Conservation (phyloP, 1,140 invertebrate genomes). For the Pantala flavescens region DNA sequence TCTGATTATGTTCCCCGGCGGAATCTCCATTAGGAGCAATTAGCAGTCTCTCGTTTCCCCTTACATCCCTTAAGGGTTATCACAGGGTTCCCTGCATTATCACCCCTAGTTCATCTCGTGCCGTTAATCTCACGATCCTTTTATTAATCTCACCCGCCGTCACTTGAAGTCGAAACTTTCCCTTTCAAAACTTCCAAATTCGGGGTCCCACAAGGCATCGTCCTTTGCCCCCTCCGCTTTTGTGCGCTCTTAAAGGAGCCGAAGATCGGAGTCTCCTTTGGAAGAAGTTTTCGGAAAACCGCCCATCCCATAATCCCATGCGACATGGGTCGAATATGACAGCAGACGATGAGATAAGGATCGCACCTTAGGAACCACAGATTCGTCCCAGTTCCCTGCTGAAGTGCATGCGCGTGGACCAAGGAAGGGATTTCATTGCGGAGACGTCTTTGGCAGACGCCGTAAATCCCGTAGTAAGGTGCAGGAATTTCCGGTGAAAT, state of each 20-base stretch:
- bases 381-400: too few relatives aligned
- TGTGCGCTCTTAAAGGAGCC: neutral
- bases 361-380: too few relatives aligned
- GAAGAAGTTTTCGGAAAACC: too few relatives aligned
- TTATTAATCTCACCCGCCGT: neutral
- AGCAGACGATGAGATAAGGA: too few relatives aligned
- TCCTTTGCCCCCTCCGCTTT: neutral
- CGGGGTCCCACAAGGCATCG: neutral
- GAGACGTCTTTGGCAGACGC: too few relatives aligned
- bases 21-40: conserved; percentile 1
- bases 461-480: too few relatives aligned
- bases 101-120: neutral
- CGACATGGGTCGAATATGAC: too few relatives aligned
- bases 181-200: neutral
- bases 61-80: neutral
- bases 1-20: conserved; percentile 3
- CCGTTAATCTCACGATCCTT: neutral
- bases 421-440: too few relatives aligned
- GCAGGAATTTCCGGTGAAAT: too few relatives aligned
- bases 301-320: too few relatives aligned
- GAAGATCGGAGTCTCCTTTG: too few relatives aligned
- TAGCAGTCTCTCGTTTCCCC: neutral
- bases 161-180: neutral
- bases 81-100: conserved; percentile 3
- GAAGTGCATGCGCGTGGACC: too few relatives aligned